Base-by-base conservation (phyloP, 2,113 vertebrate species). In the Cromileptes altivelis region DNA sequence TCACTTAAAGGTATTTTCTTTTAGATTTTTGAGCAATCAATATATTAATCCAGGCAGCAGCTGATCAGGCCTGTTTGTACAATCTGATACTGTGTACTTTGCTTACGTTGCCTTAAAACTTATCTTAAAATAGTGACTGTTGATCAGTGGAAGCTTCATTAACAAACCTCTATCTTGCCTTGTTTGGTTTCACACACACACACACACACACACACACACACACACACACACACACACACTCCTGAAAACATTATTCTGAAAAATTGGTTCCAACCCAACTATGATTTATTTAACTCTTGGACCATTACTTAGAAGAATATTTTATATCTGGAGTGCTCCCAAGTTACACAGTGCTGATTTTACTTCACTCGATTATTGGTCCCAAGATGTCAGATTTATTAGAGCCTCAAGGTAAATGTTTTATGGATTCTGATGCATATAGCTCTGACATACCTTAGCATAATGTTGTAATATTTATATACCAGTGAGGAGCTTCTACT, bases 231-330 rank as follows among this genome's bases (percentile, higher is more conserved):
- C 42, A 49, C 33, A 6, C 1, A 50, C 18, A 4, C 33, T 30
- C 30, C 73, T 63, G n/a, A 68, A 49, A 23, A 25, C 25, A 6
- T 45, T 30, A 5, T 17, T 56, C 50, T 23, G 19, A 23, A 17
- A 50, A 18, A 37, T 42, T 15, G 19, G 19, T 18, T 23, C 7
- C 63, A 68, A 19, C 45, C 53, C 55, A 61, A 9, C 27, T 52
- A 15, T 52, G 30, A 70, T 70, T 78, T 27, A 65, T 18, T n/a
- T 0, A 75, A 70, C 56, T 55, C 49, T 55, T 55, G 8, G 18
- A 27, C 49, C 7, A 10, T 70, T 12, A 18, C 40, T 11, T 17
- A 10, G 3, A 52, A 11, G n/a, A n/a, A 17, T 7, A 23, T 27
- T 67, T 56, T 1, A 33, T 5, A 56, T 47, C 40, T 55, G 45